Conservation (phyloP, 2,888 invertebrate species). For the Anthoptus insignis region DNA sequence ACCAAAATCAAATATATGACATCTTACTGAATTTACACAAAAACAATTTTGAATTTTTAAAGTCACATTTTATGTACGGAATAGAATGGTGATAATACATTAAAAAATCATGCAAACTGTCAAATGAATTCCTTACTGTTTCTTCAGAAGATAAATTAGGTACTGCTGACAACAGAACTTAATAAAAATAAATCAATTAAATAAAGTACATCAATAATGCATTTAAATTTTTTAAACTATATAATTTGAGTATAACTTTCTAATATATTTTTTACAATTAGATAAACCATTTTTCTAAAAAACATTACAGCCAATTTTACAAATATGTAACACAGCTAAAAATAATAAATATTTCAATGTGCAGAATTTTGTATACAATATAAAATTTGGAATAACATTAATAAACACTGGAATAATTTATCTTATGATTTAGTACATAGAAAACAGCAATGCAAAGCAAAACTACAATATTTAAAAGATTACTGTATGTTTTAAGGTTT, state of each 20-base stretch:
- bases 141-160: constrained; percentile 53
- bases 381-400: constrained; percentile 48
- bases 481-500: not conserved
- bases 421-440: constrained; percentile 31
- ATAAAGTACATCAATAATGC: too few relatives aligned
- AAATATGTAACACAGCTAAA: not conserved
- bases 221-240: too few relatives aligned
- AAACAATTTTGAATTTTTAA: not conserved
- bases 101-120: constrained; percentile 52
- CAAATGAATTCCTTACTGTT: constrained; percentile 61
- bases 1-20: too few relatives aligned
- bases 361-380: not conserved
- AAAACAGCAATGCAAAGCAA: constrained; percentile 29
- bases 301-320: not conserved
- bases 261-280: not conserved
- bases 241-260: not conserved
- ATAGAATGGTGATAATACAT: constrained; percentile 62
- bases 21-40: not conserved
- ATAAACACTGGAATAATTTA: constrained; percentile 24
- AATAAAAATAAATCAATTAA: constrained; percentile 27
- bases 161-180: constrained; percentile 53
- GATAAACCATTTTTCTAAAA: not conserved
- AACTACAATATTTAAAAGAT: too few relatives aligned
- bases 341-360: not conserved
- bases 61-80: constrained; percentile 33